Base-by-base conservation (phyloP, 2,113 vertebrate genomes). In the Catharus minimus region DNA sequence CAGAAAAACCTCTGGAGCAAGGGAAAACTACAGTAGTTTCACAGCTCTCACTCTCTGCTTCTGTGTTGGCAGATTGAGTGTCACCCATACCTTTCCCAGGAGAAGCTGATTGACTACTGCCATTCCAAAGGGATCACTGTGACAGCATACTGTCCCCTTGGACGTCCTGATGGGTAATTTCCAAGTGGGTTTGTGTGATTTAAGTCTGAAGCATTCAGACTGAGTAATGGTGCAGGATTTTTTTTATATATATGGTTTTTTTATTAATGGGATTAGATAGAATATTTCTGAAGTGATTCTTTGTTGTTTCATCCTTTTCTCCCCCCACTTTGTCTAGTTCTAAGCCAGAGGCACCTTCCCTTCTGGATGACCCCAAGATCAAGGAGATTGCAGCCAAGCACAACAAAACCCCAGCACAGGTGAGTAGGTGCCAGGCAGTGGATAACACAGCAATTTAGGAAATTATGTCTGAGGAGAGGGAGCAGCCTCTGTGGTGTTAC, bases 61-160 rank as follows among this genome's bases (percentile, higher is more conserved):
- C 86, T 96, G 33, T 92, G 22, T 92, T 90, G 75, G 15, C 89
- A 99, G 99, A 83, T 99, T 6, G 99, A 99, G 95, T 98, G 98
- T 93, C 99, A 99, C 84, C 99, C 99, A 0, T 99, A 99, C 94
- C 97, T 99, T 65, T 96, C 97, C 86, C 99, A 99, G 95, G 98
- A 99, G 89, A 99, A 99, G 78, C 93, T 99, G 56, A 97, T 99
- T 74, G 67, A 89, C 84, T 99, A 98, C 90, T 99, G 99, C 96
- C 98, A 98, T 7, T 98, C 99, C 74, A 98, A 98, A 94, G 98
- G 98, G 85, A 99, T 99, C 33, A 68, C 95, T 8, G 98, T 99
- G 94, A 99, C 99, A 0, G 99, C 99, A 2, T 99, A 99, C 84
- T 99, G 99, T 73, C 99, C 99, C 28, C 98, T 99, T 16, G 99